Conservation (phyloP, 2,797 vertebrate genomes). For the Rousettus madagascariensis region DNA sequence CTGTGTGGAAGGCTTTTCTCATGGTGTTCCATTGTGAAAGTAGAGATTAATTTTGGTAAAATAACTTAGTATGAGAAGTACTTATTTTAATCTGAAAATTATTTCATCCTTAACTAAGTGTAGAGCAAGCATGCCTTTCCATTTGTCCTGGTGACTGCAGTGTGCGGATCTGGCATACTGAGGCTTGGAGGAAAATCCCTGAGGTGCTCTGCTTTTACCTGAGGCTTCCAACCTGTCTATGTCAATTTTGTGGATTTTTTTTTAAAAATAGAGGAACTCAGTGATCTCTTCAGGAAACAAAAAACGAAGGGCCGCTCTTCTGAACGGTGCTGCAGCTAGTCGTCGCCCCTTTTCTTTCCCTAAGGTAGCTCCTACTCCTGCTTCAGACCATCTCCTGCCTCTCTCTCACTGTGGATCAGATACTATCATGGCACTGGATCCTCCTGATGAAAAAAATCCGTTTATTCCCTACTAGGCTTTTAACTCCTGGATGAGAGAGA, state of each 20-base stretch:
- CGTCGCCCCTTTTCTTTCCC: no score
- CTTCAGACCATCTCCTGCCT: neutral
- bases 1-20: neutral
- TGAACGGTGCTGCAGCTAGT: neutral
- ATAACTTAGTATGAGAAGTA: neutral
- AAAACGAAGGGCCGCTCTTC: neutral
- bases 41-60: constrained; percentile 29
- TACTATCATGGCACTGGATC: neutral
- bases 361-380: neutral
- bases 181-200: neutral
- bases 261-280: neutral
- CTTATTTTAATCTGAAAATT: constrained; percentile 25
- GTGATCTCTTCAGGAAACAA: neutral
- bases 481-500: neutral
- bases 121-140: neutral
- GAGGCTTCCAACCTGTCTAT: neutral
- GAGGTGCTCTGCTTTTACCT: neutral
- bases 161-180: neutral
- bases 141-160: rapidly evolving
- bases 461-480: neutral
- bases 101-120: neutral
- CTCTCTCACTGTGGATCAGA: neutral
- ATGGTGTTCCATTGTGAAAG: neutral
- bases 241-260: neutral
- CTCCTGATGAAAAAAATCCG: neutral